Evolutionary conservation across 2,888 invertebrate species (phyloP).

Genomic region (Diarsia brunnea): DNA sequence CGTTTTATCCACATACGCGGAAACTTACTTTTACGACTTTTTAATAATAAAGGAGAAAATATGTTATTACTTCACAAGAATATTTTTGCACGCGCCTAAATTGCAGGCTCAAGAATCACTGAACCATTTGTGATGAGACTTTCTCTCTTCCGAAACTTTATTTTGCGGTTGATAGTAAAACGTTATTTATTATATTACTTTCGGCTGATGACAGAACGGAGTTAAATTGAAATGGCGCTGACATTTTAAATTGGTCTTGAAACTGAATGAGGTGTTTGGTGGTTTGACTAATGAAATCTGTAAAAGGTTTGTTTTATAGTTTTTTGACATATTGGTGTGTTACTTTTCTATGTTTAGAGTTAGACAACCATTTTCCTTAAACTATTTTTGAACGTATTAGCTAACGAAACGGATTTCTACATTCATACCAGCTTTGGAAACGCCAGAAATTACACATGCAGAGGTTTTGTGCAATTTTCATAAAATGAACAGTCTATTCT

Average conservation of each 20-base stretch:
- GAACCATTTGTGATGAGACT: constrained; percentile 55
- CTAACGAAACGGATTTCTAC: background rate
- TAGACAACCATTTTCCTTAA: background rate
- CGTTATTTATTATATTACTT: constrained; percentile 49
- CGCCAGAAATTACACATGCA: too few species aligned
- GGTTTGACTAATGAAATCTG: constrained; percentile 5
- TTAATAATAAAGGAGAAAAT: constrained; percentile 18
- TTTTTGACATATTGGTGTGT: background rate
- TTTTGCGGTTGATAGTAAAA: constrained; percentile 55
- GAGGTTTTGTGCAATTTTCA: too few species aligned
- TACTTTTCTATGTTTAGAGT: background rate
- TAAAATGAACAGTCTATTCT: too few species aligned
- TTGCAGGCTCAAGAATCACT: constrained; percentile 55
- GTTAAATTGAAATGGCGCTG: constrained; percentile 44
- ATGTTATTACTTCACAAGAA: constrained; percentile 23
- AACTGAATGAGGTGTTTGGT: constrained; percentile 13
- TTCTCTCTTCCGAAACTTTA: constrained; percentile 56
- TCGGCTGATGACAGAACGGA: constrained; percentile 34
- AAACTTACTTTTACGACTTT: background rate
- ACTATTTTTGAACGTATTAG: background rate
- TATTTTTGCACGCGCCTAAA: constrained; percentile 29
- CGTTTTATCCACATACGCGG: background rate
- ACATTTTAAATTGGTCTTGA: constrained; percentile 30
- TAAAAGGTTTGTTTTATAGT: background rate
- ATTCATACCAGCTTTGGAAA: background rate